A percentile compares a stretch with the other conserved stretches of the same genome.
Evolutionary conservation across 2,888 invertebrate genomes (phyloP).

Genomic region (Parnassius orleans): DNA sequence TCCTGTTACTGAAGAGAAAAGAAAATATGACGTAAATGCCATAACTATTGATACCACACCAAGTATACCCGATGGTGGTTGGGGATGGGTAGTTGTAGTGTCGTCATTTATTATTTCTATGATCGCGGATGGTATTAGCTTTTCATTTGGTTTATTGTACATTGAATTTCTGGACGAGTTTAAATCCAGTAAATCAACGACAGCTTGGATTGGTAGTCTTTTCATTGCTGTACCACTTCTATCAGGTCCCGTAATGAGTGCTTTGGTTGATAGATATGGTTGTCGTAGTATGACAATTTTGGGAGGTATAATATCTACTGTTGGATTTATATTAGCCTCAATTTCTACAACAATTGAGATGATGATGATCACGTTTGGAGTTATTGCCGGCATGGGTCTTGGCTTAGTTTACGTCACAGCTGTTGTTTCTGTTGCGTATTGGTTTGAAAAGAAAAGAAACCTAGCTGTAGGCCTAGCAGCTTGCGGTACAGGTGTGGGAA

Average conservation of each 20-base stretch:
- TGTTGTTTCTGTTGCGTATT: conserved; percentile 94
- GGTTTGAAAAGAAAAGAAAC: conserved; percentile 93
- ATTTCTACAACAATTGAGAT: conserved; percentile 86
- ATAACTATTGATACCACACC: conserved; percentile 56
- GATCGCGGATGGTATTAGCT: conserved; percentile 95
- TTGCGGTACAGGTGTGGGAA: conserved; percentile 94
- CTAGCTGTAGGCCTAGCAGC: conserved; percentile 93
- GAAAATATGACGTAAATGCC: conserved; percentile 34
- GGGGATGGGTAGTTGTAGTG: conserved; percentile 94
- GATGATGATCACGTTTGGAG: conserved; percentile 92
- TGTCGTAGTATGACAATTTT: conserved; percentile 88
- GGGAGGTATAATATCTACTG: conserved; percentile 86
- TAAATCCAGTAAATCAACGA: conserved; percentile 89
- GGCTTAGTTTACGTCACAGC: conserved; percentile 94
- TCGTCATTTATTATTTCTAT: conserved; percentile 92
- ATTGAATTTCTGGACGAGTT: conserved; percentile 91
- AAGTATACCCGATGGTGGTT: conserved; percentile 89
- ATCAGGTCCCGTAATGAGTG: conserved; percentile 91
- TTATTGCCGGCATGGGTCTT: conserved; percentile 91
- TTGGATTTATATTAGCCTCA: conserved; percentile 89
- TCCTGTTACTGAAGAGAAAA: conserved; percentile 39
- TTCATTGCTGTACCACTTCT: conserved; percentile 94
- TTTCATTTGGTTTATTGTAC: conserved; percentile 94
- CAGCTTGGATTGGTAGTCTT: conserved; percentile 94
- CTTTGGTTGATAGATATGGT: conserved; percentile 92